Base-by-base conservation (phyloP, 2,797 vertebrate species). In the Scomberomorus guttatus region DNA sequence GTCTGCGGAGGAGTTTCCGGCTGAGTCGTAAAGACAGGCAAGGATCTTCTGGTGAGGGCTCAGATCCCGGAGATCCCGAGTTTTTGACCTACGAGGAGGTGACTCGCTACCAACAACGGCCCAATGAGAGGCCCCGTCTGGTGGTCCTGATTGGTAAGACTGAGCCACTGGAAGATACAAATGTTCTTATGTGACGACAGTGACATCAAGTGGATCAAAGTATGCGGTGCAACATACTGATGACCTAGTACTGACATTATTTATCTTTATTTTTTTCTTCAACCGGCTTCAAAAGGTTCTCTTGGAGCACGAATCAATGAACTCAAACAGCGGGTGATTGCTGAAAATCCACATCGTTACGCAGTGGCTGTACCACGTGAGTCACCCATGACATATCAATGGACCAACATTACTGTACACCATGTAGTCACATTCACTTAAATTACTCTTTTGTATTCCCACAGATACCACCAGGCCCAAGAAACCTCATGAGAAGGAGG, bases 321-420 rank as follows among this genome's bases (percentile, higher is more conserved):
- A 83, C 96, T 99, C 79, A 99, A 99, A 89, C 98, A 98, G 91
- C 96, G 97, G 72, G 94, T 99, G 72, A 97, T 99, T 70, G 95
- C 97, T 0, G 98, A 99, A 91, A 97, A 98, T 89, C 97, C 97
- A 0, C 96, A 98, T 88, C 96, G 96, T 48, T 98, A 98, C 1
- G 97, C 97, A 0, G 98, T 98, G 55, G 97, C 98, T 1, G 96
- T 99, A 64, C 98, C 98, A 72, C 97, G 98, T 99, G 92, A 96
- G 98, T 95, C 13, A 14, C 32, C 17, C 20, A 7, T 25, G 8
- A 10, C 32, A 4, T 13, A 18, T 27, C 37, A 24, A 34, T 48
- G 3, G 20, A 46, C 20, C 9, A 6, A 55, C 20, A 11, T 48
- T 24, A 5, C 13, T 14, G 1, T 6, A 69, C 13, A 24, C 5